Percentiles rank a stretch among this genome's conserved stretches.
phyloP scores from a whole-genome alignment of 2,888 invertebrate genomes.

The Brachylomia viminalis region DNA sequence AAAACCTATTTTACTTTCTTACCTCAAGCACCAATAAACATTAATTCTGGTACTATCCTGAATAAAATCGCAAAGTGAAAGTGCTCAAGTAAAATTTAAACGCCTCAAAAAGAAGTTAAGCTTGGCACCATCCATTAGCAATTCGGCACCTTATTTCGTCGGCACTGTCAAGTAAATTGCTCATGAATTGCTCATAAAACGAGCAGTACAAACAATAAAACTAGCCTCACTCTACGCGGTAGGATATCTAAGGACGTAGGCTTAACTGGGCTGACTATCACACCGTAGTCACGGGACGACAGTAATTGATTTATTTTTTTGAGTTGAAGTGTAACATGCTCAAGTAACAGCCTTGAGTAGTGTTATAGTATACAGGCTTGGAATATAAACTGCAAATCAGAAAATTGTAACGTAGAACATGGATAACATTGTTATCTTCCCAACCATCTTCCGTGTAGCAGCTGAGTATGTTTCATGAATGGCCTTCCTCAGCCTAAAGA shows the following conservation, averaged over 20 bases:
- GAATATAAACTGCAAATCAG: background rate
- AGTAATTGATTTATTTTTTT: background rate
- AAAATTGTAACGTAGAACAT: background rate
- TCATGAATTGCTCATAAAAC: constrained; percentile 79
- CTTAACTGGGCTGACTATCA: constrained; percentile 70
- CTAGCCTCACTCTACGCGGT: constrained; percentile 78
- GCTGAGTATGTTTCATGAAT: background rate
- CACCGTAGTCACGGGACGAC: constrained; percentile 67
- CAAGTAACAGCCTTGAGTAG: background rate
- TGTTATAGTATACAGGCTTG: background rate
- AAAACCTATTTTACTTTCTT: background rate
- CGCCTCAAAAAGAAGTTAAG: constrained; percentile 40
- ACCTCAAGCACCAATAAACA: constrained; percentile 12
- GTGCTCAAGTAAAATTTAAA: constrained; percentile 38
- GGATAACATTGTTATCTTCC: background rate
- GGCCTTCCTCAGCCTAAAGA: background rate
- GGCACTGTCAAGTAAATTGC: constrained; percentile 71
- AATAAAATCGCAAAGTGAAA: constrained; percentile 21
- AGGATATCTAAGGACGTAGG: constrained; percentile 80
- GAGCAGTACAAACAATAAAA: constrained; percentile 84
- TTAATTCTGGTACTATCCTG: background rate
- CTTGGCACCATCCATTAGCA: constrained; percentile 57
- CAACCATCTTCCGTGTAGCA: background rate
- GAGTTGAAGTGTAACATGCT: background rate
- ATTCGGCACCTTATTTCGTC: constrained; percentile 68